Evolutionary conservation across 1,140 invertebrate genomes (phyloP).

Genomic region (Drosophila repletoides): DNA sequence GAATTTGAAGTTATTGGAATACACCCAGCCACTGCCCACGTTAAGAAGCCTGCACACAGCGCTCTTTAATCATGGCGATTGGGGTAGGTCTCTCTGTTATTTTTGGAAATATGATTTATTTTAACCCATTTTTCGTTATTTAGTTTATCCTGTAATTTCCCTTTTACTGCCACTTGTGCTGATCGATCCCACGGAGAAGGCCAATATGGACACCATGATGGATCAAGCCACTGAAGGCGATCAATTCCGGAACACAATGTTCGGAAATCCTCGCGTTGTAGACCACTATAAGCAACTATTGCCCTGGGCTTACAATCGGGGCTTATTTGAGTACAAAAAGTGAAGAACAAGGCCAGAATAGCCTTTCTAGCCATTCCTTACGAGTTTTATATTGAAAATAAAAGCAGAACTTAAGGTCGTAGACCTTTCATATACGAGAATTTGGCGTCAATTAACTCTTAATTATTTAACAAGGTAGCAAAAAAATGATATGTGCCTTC

Average conservation of each 20-base stretch:
- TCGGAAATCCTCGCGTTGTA: slow-evolving; percentile 35
- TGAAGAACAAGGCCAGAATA: too few relatives aligned
- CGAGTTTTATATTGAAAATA: too few relatives aligned
- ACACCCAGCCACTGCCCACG: slow-evolving; percentile 44
- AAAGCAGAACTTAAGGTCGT: too few relatives aligned
- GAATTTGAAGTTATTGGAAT: slow-evolving; percentile 51
- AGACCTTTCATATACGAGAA: too few relatives aligned
- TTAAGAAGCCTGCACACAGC: slow-evolving; percentile 46
- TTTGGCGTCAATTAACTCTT: too few relatives aligned
- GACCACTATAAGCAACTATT: slow-evolving; percentile 42
- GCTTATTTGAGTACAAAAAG: slow-evolving; percentile 51
- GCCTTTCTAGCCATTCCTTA: too few relatives aligned
- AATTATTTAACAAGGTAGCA: too few relatives aligned
- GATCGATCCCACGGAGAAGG: slow-evolving; percentile 49
- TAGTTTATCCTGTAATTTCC: slow-evolving; percentile 45
- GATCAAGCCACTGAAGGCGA: slow-evolving; percentile 38
- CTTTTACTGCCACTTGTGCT: slow-evolving; percentile 55
- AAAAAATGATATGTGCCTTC: background rate
- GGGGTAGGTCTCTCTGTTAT: slow-evolving; percentile 57
- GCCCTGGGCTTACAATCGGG: slow-evolving; percentile 65
- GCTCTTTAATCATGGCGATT: slow-evolving; percentile 50
- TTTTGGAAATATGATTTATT: too few relatives aligned
- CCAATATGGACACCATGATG: slow-evolving; percentile 56
- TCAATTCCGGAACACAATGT: slow-evolving; percentile 48
- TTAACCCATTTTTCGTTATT: background rate